Conservation (phyloP, 2,888 invertebrate genomes). For the Drosophila fulvimacula region DNA sequence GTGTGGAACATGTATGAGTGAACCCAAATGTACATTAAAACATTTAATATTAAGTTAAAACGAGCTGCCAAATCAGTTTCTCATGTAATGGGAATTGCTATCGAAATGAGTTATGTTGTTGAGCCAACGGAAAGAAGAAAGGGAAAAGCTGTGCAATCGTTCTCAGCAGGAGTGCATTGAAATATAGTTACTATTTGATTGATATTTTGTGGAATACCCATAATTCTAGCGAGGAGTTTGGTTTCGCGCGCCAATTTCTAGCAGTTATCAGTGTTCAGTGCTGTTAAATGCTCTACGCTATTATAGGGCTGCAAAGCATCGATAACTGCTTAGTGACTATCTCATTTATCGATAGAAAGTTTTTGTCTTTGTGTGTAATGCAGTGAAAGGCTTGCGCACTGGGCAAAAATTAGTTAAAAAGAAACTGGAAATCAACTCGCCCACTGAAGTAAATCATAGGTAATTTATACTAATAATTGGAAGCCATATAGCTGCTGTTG, state of each 20-base stretch:
- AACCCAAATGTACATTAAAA: not conserved
- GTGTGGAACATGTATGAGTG: not conserved
- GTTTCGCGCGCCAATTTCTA: conserved; percentile 17
- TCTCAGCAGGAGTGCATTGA: no score
- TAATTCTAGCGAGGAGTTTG: not conserved
- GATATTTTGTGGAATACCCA: not conserved
- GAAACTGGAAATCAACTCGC: conserved; percentile 60
- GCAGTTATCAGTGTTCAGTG: conserved; percentile 35
- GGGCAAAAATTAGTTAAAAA: conserved; percentile 49
- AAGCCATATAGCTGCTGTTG: conserved; percentile 49
- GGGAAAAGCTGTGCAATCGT: no score
- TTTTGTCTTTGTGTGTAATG: conserved; percentile 45
- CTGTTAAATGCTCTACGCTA: conserved; percentile 11
- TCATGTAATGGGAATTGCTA: not conserved
- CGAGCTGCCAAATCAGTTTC: not conserved
- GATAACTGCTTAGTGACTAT: conserved; percentile 1
- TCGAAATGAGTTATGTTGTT: not conserved
- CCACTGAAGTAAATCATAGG: conserved; percentile 65
- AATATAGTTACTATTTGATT: not conserved
- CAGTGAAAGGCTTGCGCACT: conserved; percentile 63
- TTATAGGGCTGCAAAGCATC: conserved; percentile 34
- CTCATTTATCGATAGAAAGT: conserved; percentile 39
- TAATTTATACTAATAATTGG: conserved; percentile 58
- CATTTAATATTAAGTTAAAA: not conserved
- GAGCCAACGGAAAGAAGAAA: not conserved